Conservation (phyloP, 2,888 invertebrate species). For the Villa cingulata region DNA sequence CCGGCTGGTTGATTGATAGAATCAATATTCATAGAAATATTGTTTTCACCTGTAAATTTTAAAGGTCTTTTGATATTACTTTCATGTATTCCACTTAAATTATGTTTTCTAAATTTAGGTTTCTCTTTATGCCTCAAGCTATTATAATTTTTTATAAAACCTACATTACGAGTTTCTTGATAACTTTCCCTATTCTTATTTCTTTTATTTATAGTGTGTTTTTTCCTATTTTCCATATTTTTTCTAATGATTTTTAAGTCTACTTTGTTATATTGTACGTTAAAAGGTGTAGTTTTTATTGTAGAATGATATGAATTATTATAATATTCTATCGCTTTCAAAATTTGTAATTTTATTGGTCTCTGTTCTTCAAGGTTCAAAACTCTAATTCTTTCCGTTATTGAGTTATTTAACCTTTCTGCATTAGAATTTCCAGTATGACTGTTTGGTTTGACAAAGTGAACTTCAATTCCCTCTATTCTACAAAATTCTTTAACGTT, state of each 20-base stretch:
- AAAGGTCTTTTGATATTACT: constrained; percentile 1
- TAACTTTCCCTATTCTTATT: not conserved
- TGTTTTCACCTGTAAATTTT: constrained; percentile 2
- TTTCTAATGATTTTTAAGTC: no score
- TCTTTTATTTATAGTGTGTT: not conserved
- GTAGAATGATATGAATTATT: no score
- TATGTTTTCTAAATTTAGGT: not conserved
- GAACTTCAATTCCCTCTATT: not conserved
- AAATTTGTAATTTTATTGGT: no score
- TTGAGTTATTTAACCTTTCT: constrained; percentile 3
- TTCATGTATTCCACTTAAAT: not conserved
- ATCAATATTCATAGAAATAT: not conserved
- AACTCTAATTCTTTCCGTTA: no score
- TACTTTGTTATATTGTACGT: no score
- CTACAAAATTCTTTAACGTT: not conserved
- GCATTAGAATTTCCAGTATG: constrained; percentile 4
- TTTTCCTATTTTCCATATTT: no score
- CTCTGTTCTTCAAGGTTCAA: no score
- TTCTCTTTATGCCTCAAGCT: constrained; percentile 1
- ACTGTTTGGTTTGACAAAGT: not conserved
- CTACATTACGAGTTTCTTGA: not conserved
- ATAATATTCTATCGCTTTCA: no score
- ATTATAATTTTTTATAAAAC: constrained; percentile 4
- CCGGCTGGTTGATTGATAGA: not conserved
- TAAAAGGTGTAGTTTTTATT: no score